A percentile compares a stretch with the other conserved stretches of the same genome.
Evolutionary conservation across 2,888 invertebrate species (phyloP).

Genomic region (Notocelia uddmanniana): DNA sequence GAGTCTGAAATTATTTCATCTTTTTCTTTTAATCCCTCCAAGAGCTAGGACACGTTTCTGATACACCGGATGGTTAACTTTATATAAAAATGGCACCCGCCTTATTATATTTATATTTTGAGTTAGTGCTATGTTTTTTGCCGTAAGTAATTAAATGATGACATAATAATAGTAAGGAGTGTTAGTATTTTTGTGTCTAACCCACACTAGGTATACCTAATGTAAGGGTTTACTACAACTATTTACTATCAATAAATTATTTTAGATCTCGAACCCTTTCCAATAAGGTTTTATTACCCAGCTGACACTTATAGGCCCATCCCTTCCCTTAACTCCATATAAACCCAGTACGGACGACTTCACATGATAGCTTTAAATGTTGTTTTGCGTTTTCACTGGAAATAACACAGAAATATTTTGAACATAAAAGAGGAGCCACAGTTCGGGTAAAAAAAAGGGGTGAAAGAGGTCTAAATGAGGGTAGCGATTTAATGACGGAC

Average conservation of each 20-base stretch:
- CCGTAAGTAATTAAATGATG: neutral
- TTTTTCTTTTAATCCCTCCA: too few species aligned
- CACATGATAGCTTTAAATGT: slow-evolving; percentile 31
- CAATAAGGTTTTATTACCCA: slow-evolving; percentile 38
- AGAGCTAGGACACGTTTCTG: too few species aligned
- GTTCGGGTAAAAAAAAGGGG: slow-evolving; percentile 14
- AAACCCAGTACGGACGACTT: slow-evolving; percentile 33
- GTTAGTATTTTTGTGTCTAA: neutral
- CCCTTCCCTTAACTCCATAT: slow-evolving; percentile 28
- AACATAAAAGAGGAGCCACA: slow-evolving; percentile 14
- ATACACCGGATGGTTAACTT: too few species aligned
- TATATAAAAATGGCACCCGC: too few species aligned
- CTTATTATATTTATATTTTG: too few species aligned
- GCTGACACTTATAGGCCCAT: slow-evolving; percentile 41
- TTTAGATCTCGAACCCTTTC: slow-evolving; percentile 38
- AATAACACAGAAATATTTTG: slow-evolving; percentile 29
- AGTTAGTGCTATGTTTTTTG: neutral
- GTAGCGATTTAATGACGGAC: slow-evolving; percentile 36
- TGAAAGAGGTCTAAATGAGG: slow-evolving; percentile 26
- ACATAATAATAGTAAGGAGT: neutral
- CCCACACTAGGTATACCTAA: neutral
- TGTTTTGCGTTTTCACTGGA: slow-evolving; percentile 32
- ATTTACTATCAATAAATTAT: slow-evolving; percentile 43
- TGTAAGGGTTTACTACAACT: slow-evolving; percentile 25
- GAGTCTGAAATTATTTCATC: too few species aligned